Evolutionary conservation across 2,888 invertebrate genomes (phyloP), one percentile per base, ranked within the genome.

Genomic region (Punctoribates punctum): DNA sequence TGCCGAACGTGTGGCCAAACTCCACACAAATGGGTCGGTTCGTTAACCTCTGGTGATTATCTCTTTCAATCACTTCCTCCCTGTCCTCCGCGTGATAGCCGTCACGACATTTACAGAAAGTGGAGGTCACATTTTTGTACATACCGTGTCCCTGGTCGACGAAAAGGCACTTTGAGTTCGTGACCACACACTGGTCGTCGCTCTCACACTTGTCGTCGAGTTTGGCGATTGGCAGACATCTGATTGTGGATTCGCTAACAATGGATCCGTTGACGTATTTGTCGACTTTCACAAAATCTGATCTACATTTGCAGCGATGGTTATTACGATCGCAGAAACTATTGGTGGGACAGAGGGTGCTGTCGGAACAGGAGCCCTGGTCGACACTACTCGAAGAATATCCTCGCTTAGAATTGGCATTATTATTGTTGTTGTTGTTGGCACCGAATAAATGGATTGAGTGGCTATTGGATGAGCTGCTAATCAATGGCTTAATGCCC

Each of bases 131-230:
- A 25, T 75, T 75, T 1, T 34, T 15, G 29, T 2, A 42, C 13
- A 11, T 25, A 15, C 3, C 38, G 17, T 20, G 15, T 2, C 2
- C 23, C 17, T 11, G 27, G 4, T 34, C 29, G 0, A 51, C 54
- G 15, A 73, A 38, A 13, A 72, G 1, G 34, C 75, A 75, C 25
- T 23, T 20, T 6, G 72, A 72, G 23, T 75, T 72, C 23, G 48
- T 38, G n/a, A 73, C 73, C 20, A 75, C 5, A 62, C 75, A 75
- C 20, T 75, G 75, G 3, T 72, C 34, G 4, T 72, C 42, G 46
- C 75, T 75, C 8, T 29, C 9, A 29, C 75, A 75, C n/a, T 70
- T 72, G 13, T 75, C 75, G 34, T 75, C 51, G 2, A 75, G 17
- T 73, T 62, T 42, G 46, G 75, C 75, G 6, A 48, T 38, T 20